Conservation (phyloP, 1,140 invertebrate genomes). For the Thalassaphorura encarpata region DNA sequence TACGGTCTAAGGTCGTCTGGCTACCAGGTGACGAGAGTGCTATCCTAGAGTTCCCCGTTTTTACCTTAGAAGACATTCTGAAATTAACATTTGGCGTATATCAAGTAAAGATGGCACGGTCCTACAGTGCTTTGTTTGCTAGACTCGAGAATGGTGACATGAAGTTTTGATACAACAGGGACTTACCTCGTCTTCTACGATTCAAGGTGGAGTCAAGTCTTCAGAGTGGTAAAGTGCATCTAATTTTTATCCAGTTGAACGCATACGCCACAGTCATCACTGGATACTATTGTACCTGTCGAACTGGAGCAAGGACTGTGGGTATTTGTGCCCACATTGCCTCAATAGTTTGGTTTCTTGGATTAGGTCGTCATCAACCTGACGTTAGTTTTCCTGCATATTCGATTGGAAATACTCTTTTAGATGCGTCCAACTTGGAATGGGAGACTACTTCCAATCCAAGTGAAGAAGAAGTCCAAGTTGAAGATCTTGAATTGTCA, state of each 20-base stretch:
- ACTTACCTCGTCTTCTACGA: not conserved
- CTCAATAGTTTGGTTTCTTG: constrained; percentile 9
- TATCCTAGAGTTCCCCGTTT: constrained; percentile 6
- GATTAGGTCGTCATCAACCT: constrained; percentile 2
- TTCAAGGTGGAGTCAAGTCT: not conserved
- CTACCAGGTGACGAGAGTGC: not conserved
- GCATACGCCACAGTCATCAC: not conserved
- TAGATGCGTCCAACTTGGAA: too few species aligned
- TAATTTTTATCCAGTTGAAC: not conserved
- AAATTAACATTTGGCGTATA: constrained; percentile 14
- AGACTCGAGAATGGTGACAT: not conserved
- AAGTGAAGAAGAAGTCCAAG: not conserved
- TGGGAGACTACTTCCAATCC: not conserved
- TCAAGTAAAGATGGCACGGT: constrained; percentile 9
- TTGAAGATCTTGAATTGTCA: not conserved
- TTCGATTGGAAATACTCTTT: too few species aligned
- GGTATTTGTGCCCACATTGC: constrained; percentile 16
- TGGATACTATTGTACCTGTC: constrained; percentile 14
- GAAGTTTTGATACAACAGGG: not conserved
- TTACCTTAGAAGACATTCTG: constrained; percentile 9
- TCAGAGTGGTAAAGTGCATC: not conserved
- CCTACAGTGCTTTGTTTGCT: constrained; percentile 2
- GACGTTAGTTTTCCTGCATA: not conserved
- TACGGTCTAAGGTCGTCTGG: not conserved
- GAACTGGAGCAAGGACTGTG: constrained; percentile 9